phyloP scores from a whole-genome alignment of 2,888 invertebrate genomes.

The Xestia ashworthii region DNA sequence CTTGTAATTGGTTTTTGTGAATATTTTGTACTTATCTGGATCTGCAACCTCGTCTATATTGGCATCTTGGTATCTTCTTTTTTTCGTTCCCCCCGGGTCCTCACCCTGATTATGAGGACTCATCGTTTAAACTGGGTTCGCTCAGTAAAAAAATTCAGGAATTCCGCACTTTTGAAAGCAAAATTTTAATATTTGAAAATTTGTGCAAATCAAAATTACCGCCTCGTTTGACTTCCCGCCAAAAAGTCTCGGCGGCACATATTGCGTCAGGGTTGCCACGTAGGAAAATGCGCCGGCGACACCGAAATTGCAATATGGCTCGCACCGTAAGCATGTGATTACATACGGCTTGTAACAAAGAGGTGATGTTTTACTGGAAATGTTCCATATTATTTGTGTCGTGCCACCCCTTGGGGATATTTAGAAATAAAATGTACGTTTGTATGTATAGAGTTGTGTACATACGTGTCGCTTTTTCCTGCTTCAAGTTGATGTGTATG shows the following conservation, averaged over 20 bases:
- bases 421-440: slow-evolving; percentile 43
- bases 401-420: slow-evolving; percentile 39
- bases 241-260: slow-evolving; percentile 64
- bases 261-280: slow-evolving; percentile 68
- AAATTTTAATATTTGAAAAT: too few species aligned
- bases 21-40: too few species aligned
- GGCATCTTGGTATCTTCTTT: too few species aligned
- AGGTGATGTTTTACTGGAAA: slow-evolving; percentile 65
- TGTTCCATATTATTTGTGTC: slow-evolving; percentile 56
- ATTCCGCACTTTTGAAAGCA: too few species aligned
- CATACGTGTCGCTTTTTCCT: slow-evolving; percentile 38
- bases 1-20: too few species aligned
- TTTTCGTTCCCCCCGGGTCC: too few species aligned
- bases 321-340: slow-evolving; percentile 79
- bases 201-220: too few species aligned
- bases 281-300: slow-evolving; percentile 76
- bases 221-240: too few species aligned
- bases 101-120: too few species aligned
- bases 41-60: too few species aligned
- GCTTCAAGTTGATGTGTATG: slow-evolving; percentile 28
- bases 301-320: slow-evolving; percentile 81
- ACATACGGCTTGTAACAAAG: slow-evolving; percentile 69
- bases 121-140: too few species aligned
- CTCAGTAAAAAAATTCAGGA: too few species aligned
- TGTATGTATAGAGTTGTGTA: slow-evolving; percentile 25